Evolutionary conservation across 2,888 invertebrate genomes (phyloP), one percentile per base, ranked within the genome.

Genomic region (Cephus rjabovi): DNA sequence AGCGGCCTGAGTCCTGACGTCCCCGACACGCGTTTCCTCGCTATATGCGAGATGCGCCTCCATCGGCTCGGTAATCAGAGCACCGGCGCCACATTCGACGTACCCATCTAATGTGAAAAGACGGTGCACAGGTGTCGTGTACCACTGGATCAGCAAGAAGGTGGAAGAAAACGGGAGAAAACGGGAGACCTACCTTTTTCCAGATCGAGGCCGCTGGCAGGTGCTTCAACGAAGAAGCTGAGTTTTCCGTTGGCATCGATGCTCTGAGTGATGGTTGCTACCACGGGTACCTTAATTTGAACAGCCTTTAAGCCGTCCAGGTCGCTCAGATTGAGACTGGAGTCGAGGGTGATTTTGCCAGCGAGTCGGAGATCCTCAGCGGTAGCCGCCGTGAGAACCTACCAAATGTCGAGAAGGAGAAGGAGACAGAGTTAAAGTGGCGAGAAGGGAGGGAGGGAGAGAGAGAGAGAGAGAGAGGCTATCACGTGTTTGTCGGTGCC

Each of bases 311-410:
- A 92, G 0, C 92, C 92, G 12, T 92, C 81, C 79, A 81, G 35
- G 35, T 90, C 89, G 75, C 85, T 85, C 70, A 87, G 80, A n/a
- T 85, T 86, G 68, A 89, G 85, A 79, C 85, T 88, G 0, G 40
- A 40, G 40, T 40, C 40, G 23, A 86, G 74, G 69, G 84, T 92
- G 79, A 95, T 94, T 89, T 95, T 95, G 0, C 95, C 95, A 68
- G 94, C 94, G 79, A 93, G 93, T 87, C 94, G 93, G 69, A 95
- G 91, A 90, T 95, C 95, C 85, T 95, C 95, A 2, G 95, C 95
- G 12, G 95, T 95, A 0, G 95, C 95, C 1, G 95, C 95, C 12
- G 95, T 95, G 83, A 96, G 88, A 93, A 95, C 94, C 94, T 95
- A 85, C 33, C 70, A 33, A 40, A 40, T 40, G 40, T 6, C 15